Percentiles rank a stretch among this genome's conserved stretches.
Evolutionary conservation across 2,113 vertebrate species (phyloP).

Genomic region (Sigmodon hispidus): DNA sequence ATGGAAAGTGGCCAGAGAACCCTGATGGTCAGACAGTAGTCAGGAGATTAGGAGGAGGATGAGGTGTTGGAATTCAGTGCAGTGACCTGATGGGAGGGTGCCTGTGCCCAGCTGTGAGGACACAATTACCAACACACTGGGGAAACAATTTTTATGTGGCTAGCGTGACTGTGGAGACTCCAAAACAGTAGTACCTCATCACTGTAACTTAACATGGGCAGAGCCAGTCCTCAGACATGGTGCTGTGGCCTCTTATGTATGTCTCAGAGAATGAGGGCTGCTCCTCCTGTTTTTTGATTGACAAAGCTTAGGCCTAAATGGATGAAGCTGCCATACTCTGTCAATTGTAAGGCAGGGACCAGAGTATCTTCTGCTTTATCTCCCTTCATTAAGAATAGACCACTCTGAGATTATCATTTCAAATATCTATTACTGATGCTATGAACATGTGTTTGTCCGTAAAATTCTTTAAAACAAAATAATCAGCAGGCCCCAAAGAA

Average conservation of each 20-base stretch:
- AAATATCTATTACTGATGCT: neutral
- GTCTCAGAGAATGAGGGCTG: neutral
- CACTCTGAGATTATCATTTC: neutral
- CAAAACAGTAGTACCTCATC: neutral
- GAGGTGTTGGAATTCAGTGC: neutral
- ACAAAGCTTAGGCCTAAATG: neutral
- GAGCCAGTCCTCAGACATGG: neutral
- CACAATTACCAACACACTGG: neutral
- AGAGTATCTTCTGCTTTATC: accelerated
- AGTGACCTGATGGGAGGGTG: neutral
- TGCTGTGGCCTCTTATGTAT: neutral
- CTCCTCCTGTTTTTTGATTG: neutral
- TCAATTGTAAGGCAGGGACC: neutral
- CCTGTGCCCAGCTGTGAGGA: neutral
- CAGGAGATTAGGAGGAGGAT: neutral
- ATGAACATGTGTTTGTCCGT: neutral
- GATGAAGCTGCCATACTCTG: neutral
- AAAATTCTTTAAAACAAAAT: neutral
- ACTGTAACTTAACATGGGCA: neutral
- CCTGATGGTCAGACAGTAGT: too few species aligned
- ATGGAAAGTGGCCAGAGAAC: neutral
- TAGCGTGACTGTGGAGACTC: neutral
- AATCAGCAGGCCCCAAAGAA: neutral
- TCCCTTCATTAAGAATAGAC: neutral
- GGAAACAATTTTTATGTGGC: neutral